Conservation (phyloP, 2,888 invertebrate species). For the Lycocerus yunnanus region DNA sequence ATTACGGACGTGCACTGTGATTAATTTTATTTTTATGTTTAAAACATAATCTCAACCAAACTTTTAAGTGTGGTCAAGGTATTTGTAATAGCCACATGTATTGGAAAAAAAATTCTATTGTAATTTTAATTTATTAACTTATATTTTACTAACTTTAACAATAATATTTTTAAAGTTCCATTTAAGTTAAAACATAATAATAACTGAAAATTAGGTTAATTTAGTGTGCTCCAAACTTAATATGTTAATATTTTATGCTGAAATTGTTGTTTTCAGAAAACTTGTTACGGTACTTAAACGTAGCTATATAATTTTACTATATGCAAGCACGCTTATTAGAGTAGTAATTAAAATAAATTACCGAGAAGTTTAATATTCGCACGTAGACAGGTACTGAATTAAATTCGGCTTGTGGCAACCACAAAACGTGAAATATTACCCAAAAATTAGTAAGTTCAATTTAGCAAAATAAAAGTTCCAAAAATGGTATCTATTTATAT, state of each 20-base stretch:
- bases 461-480: not conserved
- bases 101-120: not conserved
- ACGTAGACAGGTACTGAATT: constrained; percentile 18
- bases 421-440: not conserved
- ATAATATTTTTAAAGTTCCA: not conserved
- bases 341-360: constrained; percentile 31
- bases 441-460: not conserved
- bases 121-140: not conserved
- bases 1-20: not conserved
- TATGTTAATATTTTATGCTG: constrained; percentile 13
- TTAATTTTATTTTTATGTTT: not conserved
- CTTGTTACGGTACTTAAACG: constrained; percentile 29
- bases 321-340: constrained; percentile 27
- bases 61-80: not conserved
- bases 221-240: constrained; percentile 7
- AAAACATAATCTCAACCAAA: not conserved
- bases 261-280: constrained; percentile 21
- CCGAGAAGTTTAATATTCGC: constrained; percentile 30
- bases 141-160: not conserved
- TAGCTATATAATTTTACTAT: constrained; percentile 30
- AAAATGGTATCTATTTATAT: not conserved
- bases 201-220: not conserved
- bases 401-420: constrained; percentile 21
- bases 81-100: not conserved
- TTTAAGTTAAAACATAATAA: not conserved